A percentile compares a stretch with the other conserved stretches of the same genome.
These are phyloP conservation scores for Dipus sagitta DNA, from an alignment of 2,797 vertebrate species.

Conservation along the genomic window DNA sequence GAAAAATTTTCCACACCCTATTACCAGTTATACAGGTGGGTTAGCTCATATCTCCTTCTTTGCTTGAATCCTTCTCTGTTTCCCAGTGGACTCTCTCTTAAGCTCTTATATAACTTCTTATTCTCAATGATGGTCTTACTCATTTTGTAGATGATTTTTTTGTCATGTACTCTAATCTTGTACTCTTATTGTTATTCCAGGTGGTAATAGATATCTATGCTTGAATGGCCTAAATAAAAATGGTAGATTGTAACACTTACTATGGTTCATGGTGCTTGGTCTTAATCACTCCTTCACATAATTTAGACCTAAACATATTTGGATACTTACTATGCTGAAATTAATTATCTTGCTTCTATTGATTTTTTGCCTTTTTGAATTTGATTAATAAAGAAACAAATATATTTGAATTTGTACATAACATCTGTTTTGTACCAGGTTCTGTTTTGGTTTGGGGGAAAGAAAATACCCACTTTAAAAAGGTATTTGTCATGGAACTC, in stretches of 20 bases:
- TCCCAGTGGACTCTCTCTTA: neutral
- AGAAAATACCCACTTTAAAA: slow-evolving; percentile 39
- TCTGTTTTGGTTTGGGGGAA: slow-evolving; percentile 11
- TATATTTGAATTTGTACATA: slow-evolving; percentile 48
- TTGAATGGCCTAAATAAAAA: slow-evolving; percentile 31
- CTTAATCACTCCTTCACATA: neutral
- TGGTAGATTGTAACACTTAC: neutral
- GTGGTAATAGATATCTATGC: neutral
- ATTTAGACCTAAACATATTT: neutral
- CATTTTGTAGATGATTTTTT: slow-evolving; percentile 39
- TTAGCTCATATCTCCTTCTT: slow-evolving; percentile 2
- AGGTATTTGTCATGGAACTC: slow-evolving; percentile 10
- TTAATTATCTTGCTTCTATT: neutral
- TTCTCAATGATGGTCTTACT: slow-evolving; percentile 1
- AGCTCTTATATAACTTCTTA: neutral
- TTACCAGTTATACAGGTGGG: neutral
- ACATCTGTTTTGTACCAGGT: slow-evolving; percentile 7
- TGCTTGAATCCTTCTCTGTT: slow-evolving; percentile 31
- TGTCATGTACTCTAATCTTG: neutral
- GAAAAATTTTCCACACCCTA: neutral
- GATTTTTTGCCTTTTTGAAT: neutral
- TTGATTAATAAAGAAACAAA: slow-evolving; percentile 42
- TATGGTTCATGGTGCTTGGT: neutral
- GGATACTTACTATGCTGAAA: neutral
- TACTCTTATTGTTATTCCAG: neutral